Conservation (phyloP, 2,797 vertebrate species). For the Echiichthys vipera region DNA sequence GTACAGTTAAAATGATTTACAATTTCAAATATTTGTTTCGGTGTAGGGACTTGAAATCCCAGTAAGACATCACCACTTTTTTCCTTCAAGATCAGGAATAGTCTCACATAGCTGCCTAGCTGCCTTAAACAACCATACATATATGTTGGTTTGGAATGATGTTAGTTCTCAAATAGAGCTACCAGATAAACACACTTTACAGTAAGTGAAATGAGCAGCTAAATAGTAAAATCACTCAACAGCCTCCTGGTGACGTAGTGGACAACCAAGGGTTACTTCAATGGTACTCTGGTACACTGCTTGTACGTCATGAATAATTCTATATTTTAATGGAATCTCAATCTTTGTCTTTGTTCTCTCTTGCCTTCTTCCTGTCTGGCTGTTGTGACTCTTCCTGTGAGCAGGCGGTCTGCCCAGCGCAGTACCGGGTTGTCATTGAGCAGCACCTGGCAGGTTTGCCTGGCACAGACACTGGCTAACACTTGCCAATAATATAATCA, state of each 20-base stretch:
- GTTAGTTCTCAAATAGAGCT: not conserved
- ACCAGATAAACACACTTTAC: not conserved
- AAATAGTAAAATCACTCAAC: not conserved
- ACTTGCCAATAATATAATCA: slow-evolving; percentile 39
- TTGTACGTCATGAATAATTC: not conserved
- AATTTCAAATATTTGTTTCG: not conserved
- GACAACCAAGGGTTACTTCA: not conserved
- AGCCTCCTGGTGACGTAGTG: not conserved
- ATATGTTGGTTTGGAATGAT: not conserved
- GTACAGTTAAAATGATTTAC: not conserved
- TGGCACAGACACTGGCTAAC: slow-evolving; percentile 78
- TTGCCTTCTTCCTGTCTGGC: slow-evolving; percentile 35
- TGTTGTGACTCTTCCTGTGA: slow-evolving; percentile 26
- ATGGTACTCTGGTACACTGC: not conserved
- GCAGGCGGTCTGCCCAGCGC: slow-evolving; percentile 53
- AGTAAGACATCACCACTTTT: not conserved
- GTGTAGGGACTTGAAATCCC: not conserved
- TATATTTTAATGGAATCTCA: not conserved
- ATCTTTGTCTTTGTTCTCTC: slow-evolving; percentile 11
- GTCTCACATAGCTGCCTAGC: not conserved
- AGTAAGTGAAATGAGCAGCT: not conserved
- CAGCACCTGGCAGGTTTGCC: slow-evolving; percentile 77
- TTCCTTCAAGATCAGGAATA: not conserved
- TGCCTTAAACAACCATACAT: not conserved
- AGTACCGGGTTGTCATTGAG: slow-evolving; percentile 83